Evolutionary conservation across 2,888 invertebrate genomes (phyloP).

Genomic region (Hetaerina titia): DNA sequence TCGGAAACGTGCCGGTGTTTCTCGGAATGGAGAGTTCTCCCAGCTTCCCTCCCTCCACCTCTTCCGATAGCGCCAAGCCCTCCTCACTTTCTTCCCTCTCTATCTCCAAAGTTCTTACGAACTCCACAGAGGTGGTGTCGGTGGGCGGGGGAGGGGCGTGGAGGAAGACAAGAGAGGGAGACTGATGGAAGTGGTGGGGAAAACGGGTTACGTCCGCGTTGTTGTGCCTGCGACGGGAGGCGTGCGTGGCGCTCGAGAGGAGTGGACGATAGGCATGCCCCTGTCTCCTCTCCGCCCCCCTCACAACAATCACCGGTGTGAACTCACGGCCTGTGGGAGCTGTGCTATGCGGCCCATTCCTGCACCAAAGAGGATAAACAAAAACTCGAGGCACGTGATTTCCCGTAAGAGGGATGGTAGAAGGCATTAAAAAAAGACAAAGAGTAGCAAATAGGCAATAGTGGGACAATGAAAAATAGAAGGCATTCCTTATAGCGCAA

Average conservation of each 20-base stretch:
- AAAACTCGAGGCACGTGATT: too few species aligned
- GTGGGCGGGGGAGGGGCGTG: not conserved
- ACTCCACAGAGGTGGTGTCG: not conserved
- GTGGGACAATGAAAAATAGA: too few species aligned
- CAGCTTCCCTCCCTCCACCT: not conserved
- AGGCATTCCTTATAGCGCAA: too few species aligned
- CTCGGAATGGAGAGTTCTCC: constrained; percentile 1
- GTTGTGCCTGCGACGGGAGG: not conserved
- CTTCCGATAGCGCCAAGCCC: too few species aligned
- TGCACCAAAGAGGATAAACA: not conserved
- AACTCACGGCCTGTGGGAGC: not conserved
- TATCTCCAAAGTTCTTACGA: not conserved
- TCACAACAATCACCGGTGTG: not conserved
- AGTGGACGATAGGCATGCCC: not conserved
- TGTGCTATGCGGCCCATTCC: not conserved
- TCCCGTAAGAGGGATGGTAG: too few species aligned
- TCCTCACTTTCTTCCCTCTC: not conserved
- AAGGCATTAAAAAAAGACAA: too few species aligned
- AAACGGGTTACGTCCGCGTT: constrained; percentile 9
- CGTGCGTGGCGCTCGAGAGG: not conserved
- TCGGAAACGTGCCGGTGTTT: not conserved
- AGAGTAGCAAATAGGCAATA: too few species aligned
- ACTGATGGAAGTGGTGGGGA: not conserved
- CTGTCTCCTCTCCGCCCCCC: not conserved
- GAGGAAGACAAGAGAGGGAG: not conserved